Evolutionary conservation across 2,113 vertebrate species (phyloP), one percentile per base, ranked within the genome.

Genomic region (Myotis yumanensis): DNA sequence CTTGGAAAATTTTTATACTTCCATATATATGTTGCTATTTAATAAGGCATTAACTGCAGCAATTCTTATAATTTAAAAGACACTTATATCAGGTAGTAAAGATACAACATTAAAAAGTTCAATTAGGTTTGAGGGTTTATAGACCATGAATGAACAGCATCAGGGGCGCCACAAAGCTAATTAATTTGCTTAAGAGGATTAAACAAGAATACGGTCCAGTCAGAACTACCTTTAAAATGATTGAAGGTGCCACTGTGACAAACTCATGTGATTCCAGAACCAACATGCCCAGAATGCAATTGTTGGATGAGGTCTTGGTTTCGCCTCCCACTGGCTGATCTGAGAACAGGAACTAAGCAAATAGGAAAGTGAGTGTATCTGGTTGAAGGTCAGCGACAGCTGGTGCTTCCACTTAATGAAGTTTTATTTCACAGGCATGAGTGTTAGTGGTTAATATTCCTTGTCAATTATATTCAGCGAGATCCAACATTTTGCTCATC

Each of bases 101-200:
- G 92, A 86, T 68, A 91, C 57, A 89, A 84, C 73, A 96, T 90
- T 96, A 97, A 97, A 97, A 96, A 96, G 95, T 97, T 97, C 83
- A 92, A 69, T 97, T 97, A 96, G 83, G 89, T 90, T 66, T 93
- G 43, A 90, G 68, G 72, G 82, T 97, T 97, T 97, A 97, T 96
- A 91, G 93, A 95, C 59, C 92, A 54, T 85, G 90, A 93, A 87
- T 94, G 96, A 96, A 94, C 46, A 35, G 64, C 66, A 92, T 73
- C 93, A 59, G 52, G 85, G 89, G 90, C 57, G n/a, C 51, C 75
- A 77, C 83, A 91, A 95, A 94, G 68, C 94, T 96, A 96, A 97
- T 97, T 97, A 95, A 97, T 95, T 97, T 97, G 90, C 94, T 97
- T 96, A 95, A 97, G 84, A 64, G 94, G 93, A 87, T 98, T 95